These are phyloP conservation scores for Cistogaster globosa DNA, from an alignment of 2,888 invertebrate species.

Conservation along the genomic window DNA sequence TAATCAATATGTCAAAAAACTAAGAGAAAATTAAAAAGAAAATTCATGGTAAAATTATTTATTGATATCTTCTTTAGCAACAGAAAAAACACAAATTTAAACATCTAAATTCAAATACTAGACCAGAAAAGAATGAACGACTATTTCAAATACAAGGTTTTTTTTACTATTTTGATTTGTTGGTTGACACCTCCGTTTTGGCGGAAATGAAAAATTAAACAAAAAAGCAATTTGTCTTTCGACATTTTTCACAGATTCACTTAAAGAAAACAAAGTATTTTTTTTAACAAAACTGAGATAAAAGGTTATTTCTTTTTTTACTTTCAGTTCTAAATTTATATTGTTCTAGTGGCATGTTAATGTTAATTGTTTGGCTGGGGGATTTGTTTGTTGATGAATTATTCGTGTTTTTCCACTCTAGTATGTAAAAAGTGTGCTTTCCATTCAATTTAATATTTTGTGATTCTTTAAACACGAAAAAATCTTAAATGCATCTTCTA, in stretches of 20 bases:
- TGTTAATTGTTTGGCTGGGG: slow-evolving; percentile 26
- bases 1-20: slow-evolving; percentile 64
- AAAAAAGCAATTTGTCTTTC: slow-evolving; percentile 50
- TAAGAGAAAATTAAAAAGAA: background rate
- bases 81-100: slow-evolving; percentile 36
- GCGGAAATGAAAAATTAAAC: background rate
- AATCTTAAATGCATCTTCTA: slow-evolving; percentile 46
- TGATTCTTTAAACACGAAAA: background rate
- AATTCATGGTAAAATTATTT: slow-evolving; percentile 35
- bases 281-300: slow-evolving; percentile 14
- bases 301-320: background rate
- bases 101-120: slow-evolving; percentile 14
- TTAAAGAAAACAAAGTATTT: slow-evolving; percentile 25
- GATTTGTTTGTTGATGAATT: slow-evolving; percentile 9
- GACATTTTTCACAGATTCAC: slow-evolving; percentile 18
- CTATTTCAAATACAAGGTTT: slow-evolving; percentile 32
- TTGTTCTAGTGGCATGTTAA: slow-evolving; percentile 51
- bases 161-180: slow-evolving; percentile 39
- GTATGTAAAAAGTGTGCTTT: slow-evolving; percentile 56
- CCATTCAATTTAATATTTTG: slow-evolving; percentile 40
- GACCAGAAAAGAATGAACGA: background rate
- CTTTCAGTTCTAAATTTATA: background rate
- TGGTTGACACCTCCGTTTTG: slow-evolving; percentile 52
- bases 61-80: slow-evolving; percentile 19
- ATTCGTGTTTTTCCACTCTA: slow-evolving; percentile 7